phyloP scores from a whole-genome alignment of 2,888 invertebrate genomes.

The Zelleria hepariella region DNA sequence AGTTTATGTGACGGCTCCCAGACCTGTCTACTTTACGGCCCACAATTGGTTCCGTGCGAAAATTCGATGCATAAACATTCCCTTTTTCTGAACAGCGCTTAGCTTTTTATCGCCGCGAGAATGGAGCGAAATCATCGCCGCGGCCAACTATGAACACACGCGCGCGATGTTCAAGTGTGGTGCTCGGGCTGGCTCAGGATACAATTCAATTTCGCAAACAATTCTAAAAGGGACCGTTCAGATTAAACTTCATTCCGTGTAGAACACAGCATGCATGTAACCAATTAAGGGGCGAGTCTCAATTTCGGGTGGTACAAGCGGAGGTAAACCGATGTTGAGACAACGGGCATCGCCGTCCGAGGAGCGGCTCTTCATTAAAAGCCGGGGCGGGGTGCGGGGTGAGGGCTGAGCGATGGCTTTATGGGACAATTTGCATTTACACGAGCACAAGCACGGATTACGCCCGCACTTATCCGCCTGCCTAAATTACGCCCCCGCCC shows the following conservation, averaged over 20 bases:
- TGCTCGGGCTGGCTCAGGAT: neutral
- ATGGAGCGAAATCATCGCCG: neutral
- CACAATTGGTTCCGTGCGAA: conserved; percentile 2
- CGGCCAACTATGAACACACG: neutral
- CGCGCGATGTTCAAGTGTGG: neutral
- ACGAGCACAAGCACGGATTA: conserved; percentile 68
- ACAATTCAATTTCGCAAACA: neutral
- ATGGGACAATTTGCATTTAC: conserved; percentile 72
- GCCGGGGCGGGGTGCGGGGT: conserved; percentile 28
- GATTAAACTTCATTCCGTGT: neutral
- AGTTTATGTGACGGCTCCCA: conserved; percentile 1
- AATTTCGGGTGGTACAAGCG: conserved; percentile 5
- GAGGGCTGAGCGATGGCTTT: conserved; percentile 51
- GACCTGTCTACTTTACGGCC: conserved; percentile 2
- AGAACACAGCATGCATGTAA: conserved; percentile 5
- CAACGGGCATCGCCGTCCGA: conserved; percentile 46
- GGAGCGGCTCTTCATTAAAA: conserved; percentile 65
- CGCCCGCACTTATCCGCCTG: conserved; percentile 63
- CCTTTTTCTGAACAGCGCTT: neutral
- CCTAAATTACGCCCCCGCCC: conserved; percentile 53
- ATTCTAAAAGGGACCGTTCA: neutral
- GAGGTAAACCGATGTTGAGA: conserved; percentile 22
- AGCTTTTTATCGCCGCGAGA: neutral
- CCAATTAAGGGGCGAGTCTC: conserved; percentile 7
- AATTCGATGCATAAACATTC: neutral